Conservation (phyloP, 2,113 vertebrate species). For the Proterorhinus semilunaris region DNA sequence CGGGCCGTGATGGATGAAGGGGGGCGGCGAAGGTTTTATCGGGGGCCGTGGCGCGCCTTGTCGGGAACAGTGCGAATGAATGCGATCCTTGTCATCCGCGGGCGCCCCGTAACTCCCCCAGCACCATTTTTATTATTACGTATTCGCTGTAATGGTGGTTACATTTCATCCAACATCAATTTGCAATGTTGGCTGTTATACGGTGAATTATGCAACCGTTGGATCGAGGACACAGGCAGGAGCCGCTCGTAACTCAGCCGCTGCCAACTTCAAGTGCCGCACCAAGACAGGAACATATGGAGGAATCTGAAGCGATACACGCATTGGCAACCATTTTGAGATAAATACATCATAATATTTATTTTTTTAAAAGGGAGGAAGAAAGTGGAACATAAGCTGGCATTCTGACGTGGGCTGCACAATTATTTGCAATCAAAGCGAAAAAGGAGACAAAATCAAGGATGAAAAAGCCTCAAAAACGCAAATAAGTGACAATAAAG, state of each 20-base stretch:
- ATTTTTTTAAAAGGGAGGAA: too few relatives aligned
- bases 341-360: not conserved
- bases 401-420: too few relatives aligned
- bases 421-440: not conserved
- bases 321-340: not conserved
- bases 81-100: constrained; percentile 48
- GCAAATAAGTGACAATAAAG: too few relatives aligned
- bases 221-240: constrained; percentile 22
- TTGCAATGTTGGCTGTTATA: constrained; percentile 52
- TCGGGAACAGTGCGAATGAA: constrained; percentile 51
- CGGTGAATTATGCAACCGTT: constrained; percentile 57
- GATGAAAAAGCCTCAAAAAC: too few relatives aligned
- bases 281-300: constrained; percentile 26
- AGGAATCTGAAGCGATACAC: not conserved
- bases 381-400: too few relatives aligned
- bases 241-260: constrained; percentile 32
- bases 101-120: constrained; percentile 20
- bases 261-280: constrained; percentile 24
- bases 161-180: constrained; percentile 51
- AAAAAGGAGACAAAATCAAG: not conserved
- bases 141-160: constrained; percentile 50
- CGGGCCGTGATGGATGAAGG: constrained; percentile 52
- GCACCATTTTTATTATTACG: constrained; percentile 52
- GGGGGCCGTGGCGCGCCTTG: constrained; percentile 30
- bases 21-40: constrained; percentile 47